phyloP scores from a whole-genome alignment of 2,888 invertebrate species.

The Meta bourneti region DNA sequence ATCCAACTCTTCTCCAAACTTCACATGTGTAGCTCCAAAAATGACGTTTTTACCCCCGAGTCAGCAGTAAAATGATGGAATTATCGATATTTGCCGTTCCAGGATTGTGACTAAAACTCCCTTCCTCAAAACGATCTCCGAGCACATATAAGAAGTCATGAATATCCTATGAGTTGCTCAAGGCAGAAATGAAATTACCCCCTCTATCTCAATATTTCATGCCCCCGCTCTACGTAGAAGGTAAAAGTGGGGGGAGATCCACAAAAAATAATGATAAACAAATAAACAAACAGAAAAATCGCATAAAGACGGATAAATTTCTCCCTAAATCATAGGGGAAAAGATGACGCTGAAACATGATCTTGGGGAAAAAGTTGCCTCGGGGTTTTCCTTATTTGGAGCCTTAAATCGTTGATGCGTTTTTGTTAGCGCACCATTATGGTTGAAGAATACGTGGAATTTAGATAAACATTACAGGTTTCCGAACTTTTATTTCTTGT shows the following conservation, averaged over 20 bases:
- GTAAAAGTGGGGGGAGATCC: not conserved
- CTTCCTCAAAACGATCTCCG: not conserved
- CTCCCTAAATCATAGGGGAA: slow-evolving; percentile 64
- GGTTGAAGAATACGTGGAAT: slow-evolving; percentile 13
- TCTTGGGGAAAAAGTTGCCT: slow-evolving; percentile 53
- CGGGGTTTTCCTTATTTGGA: slow-evolving; percentile 41
- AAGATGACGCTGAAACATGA: slow-evolving; percentile 63
- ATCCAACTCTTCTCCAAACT: not conserved
- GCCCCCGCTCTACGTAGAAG: not conserved
- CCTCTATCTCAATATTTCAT: slow-evolving; percentile 48
- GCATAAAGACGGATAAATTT: slow-evolving; percentile 49
- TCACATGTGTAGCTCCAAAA: not conserved
- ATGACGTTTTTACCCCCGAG: not conserved
- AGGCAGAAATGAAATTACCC: slow-evolving; percentile 54
- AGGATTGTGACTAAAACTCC: slow-evolving; percentile 25
- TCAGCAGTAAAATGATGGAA: not conserved
- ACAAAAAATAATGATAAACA: slow-evolving; percentile 32
- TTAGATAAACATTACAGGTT: slow-evolving; percentile 49
- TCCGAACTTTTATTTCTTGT: slow-evolving; percentile 18
- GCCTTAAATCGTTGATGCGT: slow-evolving; percentile 41
- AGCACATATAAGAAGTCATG: slow-evolving; percentile 38
- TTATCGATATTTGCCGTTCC: slow-evolving; percentile 33
- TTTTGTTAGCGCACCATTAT: slow-evolving; percentile 26
- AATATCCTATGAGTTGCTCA: slow-evolving; percentile 57
- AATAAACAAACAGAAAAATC: slow-evolving; percentile 27